A percentile compares a stretch with the other conserved stretches of the same genome.
These are phyloP conservation scores for Magallana angulata DNA, from an alignment of 1,140 invertebrate genomes.

Conservation along the genomic window DNA sequence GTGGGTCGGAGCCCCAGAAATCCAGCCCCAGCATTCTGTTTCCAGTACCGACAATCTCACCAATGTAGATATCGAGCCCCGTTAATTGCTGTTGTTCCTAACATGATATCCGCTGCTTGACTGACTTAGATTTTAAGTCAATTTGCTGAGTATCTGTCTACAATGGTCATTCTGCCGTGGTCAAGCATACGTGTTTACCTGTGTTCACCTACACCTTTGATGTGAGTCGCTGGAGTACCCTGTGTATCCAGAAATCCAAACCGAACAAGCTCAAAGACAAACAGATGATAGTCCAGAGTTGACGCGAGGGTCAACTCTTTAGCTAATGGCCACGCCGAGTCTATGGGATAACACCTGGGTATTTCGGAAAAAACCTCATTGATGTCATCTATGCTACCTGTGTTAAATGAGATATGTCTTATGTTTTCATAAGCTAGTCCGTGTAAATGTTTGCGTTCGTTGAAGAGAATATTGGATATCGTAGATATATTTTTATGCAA, in stretches of 20 bases:
- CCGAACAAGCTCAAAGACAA: slow-evolving; percentile 20
- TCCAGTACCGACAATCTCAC: too few relatives aligned
- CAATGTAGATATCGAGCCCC: too few relatives aligned
- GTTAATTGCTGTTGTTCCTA: background rate
- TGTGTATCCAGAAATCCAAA: background rate
- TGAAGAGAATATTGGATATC: too few relatives aligned
- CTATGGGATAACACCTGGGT: background rate
- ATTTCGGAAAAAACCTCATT: too few relatives aligned
- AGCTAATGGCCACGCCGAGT: background rate
- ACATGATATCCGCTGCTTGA: background rate
- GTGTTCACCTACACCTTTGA: background rate
- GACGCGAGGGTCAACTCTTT: slow-evolving; percentile 4
- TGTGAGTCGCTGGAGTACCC: background rate
- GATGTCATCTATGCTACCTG: too few relatives aligned
- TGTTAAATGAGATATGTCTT: too few relatives aligned
- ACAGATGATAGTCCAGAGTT: slow-evolving; percentile 15
- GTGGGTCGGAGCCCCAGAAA: too few relatives aligned
- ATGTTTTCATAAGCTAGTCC: too few relatives aligned
- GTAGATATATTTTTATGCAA: background rate
- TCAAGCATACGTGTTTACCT: background rate
- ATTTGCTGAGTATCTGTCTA: background rate
- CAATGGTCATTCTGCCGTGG: background rate
- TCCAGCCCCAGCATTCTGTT: too few relatives aligned
- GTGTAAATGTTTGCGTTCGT: too few relatives aligned
- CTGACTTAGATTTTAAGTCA: background rate